Percentiles rank a stretch among this genome's conserved stretches.
Conservation (phyloP, 2,888 invertebrate species). For the Andrena praecox region DNA sequence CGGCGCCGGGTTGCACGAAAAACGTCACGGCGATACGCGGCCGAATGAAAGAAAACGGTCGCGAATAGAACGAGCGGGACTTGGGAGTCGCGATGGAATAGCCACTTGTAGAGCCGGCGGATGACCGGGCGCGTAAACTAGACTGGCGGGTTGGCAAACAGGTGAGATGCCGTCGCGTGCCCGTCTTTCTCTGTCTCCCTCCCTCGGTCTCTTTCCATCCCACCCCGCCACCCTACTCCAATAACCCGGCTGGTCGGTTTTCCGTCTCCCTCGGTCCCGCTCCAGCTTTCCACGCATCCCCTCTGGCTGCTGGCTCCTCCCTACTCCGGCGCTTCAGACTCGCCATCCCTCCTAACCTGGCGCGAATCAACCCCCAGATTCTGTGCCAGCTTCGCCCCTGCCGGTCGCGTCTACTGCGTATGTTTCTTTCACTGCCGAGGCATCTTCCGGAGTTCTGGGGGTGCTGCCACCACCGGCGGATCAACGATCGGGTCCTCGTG, state of each 20-base stretch:
- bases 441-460: background rate
- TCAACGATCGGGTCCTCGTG: no score
- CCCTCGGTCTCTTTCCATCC: conserved; percentile 35
- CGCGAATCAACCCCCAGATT: conserved; percentile 50
- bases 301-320: conserved; percentile 35
- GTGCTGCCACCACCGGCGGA: background rate
- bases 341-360: conserved; percentile 19
- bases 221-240: conserved; percentile 50
- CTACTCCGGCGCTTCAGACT: conserved; percentile 18
- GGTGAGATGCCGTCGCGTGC: conserved; percentile 78
- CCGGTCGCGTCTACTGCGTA: conserved; percentile 5
- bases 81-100: conserved; percentile 50
- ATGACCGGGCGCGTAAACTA: conserved; percentile 81
- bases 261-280: conserved; percentile 26
- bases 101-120: conserved; percentile 78
- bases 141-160: conserved; percentile 80
- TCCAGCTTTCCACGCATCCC: conserved; percentile 15
- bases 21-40: conserved; percentile 5
- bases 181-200: conserved; percentile 58
- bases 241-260: conserved; percentile 50
- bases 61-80: conserved; percentile 30
- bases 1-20: background rate
- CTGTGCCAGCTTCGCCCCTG: conserved; percentile 37
- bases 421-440: background rate
- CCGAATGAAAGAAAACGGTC: conserved; percentile 12